A percentile compares a stretch with the other conserved stretches of the same genome.
These are phyloP conservation scores for Haemorhous mexicanus DNA, from an alignment of 2,113 vertebrate genomes.

Conservation along the genomic window DNA sequence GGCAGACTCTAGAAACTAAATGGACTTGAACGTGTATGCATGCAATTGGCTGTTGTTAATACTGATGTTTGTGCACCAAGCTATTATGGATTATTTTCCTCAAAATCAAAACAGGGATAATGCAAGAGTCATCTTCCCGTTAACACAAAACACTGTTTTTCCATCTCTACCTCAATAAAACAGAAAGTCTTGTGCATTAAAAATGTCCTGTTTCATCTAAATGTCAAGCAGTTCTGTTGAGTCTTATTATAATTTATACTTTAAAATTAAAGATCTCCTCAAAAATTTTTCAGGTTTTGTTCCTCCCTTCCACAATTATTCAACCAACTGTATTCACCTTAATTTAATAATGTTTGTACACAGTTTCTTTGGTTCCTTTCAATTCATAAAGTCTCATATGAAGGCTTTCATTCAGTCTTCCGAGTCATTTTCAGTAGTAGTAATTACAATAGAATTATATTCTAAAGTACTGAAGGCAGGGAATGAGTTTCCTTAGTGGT, in stretches of 20 bases:
- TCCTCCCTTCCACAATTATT: not conserved
- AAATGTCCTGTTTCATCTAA: not conserved
- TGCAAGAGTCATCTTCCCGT: not conserved
- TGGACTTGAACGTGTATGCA: not conserved
- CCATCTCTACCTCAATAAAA: not conserved
- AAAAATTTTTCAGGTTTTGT: not conserved
- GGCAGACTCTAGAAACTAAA: not conserved
- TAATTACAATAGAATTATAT: not conserved
- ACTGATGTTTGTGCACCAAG: not conserved
- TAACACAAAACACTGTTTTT: not conserved
- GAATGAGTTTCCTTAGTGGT: not conserved
- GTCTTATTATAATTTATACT: not conserved
- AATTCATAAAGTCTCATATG: not conserved
- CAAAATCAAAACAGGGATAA: not conserved
- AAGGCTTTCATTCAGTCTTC: not conserved
- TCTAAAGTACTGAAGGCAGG: not conserved
- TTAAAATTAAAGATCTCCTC: not conserved
- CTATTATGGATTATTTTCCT: not conserved
- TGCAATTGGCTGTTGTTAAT: not conserved
- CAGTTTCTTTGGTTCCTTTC: not conserved
- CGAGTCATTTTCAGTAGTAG: not conserved
- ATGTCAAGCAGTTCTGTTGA: not conserved
- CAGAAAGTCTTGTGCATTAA: not conserved
- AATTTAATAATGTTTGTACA: not conserved
- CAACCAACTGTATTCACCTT: accelerated